Evolutionary conservation across 2,113 vertebrate genomes (phyloP), one percentile per base, ranked within the genome.

Genomic region (Anarhynchus alexandrinus): DNA sequence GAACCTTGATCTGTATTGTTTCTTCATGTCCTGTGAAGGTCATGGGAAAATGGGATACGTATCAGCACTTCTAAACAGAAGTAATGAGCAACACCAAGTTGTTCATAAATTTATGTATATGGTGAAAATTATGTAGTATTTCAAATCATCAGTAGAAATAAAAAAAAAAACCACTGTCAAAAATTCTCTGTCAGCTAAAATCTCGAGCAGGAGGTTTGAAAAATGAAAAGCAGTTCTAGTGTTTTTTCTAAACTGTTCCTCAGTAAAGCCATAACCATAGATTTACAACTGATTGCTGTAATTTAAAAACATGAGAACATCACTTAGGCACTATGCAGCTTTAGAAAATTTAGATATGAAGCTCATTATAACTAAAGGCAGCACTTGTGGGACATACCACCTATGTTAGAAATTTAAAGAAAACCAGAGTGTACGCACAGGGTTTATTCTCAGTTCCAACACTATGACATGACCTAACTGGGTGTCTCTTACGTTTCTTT

Each of bases 1-100:
- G 99, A 84, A 99, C 98, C 82, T 98, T 98, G 45, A 99, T 98
- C 97, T 99, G 99, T 93, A 99, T 98, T 26, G 98, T 99, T 97
- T 99, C 96, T 84, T 98, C 98, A 92, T 98, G 98, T 85, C 99
- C 99, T 99, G 52, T 82, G 55, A 91, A 93, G 70, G 36, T 61
- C 66, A 70, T 25, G 12, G 20, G 38, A 89, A 95, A 88, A 86
- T n/a, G 86, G 36, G 23, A 80, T 64, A 94, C 15, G 23, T 43
- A 58, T 97, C 69, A 97, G 67, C 79, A 62, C 29, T 72, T 65
- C 43, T 76, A 45, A 34, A 22, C 21, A 82, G 38, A 69, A 67
- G 17, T 40, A 38, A 54, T 0, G 2, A 88, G 47, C 45, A 88
- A 49, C 34, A 14, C 5, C 7, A 45, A 23, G 51, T 64, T 73